These are phyloP conservation scores for Muscicapa adusta DNA, from an alignment of 2,113 vertebrate species.

Conservation along the genomic window DNA sequence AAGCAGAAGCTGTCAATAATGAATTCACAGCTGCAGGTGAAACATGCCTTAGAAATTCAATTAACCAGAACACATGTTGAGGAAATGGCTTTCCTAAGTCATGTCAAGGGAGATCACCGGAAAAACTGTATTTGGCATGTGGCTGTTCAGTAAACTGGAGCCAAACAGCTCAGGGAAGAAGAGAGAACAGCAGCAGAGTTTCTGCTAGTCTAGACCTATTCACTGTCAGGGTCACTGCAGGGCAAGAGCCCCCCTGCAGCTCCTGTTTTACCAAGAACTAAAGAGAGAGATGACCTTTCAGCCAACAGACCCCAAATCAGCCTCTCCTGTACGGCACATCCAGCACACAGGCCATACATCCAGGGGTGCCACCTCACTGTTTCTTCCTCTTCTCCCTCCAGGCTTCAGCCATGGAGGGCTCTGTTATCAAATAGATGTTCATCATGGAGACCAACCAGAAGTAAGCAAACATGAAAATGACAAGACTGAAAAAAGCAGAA, in stretches of 20 bases:
- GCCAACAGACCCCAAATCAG: accelerated
- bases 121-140: neutral
- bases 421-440: neutral
- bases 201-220: neutral
- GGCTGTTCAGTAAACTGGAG: neutral
- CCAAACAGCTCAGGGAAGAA: neutral
- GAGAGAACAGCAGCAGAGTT: neutral
- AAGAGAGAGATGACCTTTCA: neutral
- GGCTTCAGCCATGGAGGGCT: neutral
- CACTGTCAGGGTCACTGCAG: neutral
- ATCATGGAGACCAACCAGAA: neutral
- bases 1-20: conserved; percentile 31
- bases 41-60: conserved; percentile 34
- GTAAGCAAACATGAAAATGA: neutral
- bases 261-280: neutral
- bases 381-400: neutral
- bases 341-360: neutral
- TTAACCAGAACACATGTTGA: conserved; percentile 9
- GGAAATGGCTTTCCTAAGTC: conserved; percentile 8
- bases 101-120: neutral
- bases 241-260: neutral
- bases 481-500: neutral
- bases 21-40: conserved; percentile 61
- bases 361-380: neutral
- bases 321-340: neutral